Conservation (phyloP, 2,113 vertebrate genomes). For the Ranitomeya variabilis region DNA sequence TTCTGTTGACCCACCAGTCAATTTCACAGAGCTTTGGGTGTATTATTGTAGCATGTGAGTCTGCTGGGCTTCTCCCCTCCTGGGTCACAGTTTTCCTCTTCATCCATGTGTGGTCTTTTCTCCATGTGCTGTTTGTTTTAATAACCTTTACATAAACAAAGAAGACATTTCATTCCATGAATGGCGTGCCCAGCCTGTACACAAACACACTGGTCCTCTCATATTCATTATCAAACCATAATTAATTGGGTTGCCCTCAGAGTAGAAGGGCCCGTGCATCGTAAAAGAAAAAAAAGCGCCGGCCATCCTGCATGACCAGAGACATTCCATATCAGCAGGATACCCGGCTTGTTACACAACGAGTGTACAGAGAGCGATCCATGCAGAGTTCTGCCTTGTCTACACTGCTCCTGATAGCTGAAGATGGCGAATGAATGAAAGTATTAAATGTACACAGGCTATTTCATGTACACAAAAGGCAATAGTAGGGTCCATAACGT, state of each 20-base stretch:
- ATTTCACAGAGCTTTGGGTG: constrained; percentile 31
- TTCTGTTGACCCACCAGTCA: constrained; percentile 40
- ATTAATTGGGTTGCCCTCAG: constrained; percentile 15
- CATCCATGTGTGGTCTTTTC: constrained; percentile 51
- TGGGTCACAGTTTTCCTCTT: constrained; percentile 11
- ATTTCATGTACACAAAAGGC: too few relatives aligned
- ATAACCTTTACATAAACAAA: constrained; percentile 56
- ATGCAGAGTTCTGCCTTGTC: not conserved
- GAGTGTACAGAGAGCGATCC: not conserved
- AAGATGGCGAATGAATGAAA: not conserved
- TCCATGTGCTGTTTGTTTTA: constrained; percentile 51
- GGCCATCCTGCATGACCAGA: constrained; percentile 23
- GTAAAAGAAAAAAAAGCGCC: not conserved
- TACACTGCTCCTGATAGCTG: not conserved
- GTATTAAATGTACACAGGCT: not conserved
- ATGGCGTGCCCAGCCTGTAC: not conserved
- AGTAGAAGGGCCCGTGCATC: constrained; percentile 1
- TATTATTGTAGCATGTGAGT: constrained; percentile 46
- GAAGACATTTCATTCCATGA: constrained; percentile 38
- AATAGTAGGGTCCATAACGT: too few relatives aligned
- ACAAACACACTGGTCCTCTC: constrained; percentile 39
- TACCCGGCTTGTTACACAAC: not conserved
- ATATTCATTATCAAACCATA: constrained; percentile 21
- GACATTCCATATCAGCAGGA: constrained; percentile 41
- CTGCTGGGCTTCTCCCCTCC: constrained; percentile 4